Base-by-base conservation (phyloP, 2,113 vertebrate genomes). In the Clarias batrachus region DNA sequence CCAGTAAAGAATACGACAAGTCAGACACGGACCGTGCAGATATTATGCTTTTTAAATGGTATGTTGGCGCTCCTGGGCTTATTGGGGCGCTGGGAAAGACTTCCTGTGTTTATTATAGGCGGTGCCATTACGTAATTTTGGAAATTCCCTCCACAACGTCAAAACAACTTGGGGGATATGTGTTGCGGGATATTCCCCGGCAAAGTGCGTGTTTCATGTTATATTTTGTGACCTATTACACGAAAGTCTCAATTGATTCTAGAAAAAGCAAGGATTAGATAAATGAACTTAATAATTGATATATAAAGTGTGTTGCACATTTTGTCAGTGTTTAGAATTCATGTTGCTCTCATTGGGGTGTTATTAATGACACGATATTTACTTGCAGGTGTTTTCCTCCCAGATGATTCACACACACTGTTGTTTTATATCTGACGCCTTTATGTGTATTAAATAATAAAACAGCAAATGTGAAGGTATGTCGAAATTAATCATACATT, bases 391-490 rank as follows among this genome's bases (percentile, higher is more conserved):
- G 80, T 81, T 86, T 41, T 84, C 82, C 60, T 88, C 77, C 85
- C 92, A 88, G 90, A 94, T 94, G 94, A 92, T 90, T n/a, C 9
- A 92, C 89, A 83, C 85, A 82, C 84, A 13, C 86, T 85, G 86
- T 87, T 86, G 66, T 88, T 93, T 92, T 90, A 91, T 92, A 90
- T 87, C 93, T 90, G 88, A 85, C 74, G 89, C 91, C 90, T 91
- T 52, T 54, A 83, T 13, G 21, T 74, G 86, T 73, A 76, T 30
- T 81, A 83, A 82, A 33, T 59, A 89, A 52, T 81, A 77, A 66
- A 74, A 87, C 91, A 89, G 92, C 95, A 93, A 93, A 95, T 96
- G 95, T 95, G 92, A 95, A 94, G 95, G 95, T 95, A 93, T 86
- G 92, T 83, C 23, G 41, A 0, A 11, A 17, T 13, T 27, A 48